Evolutionary conservation across 2,888 invertebrate species (phyloP).

Genomic region (Danaus chrysippus): DNA sequence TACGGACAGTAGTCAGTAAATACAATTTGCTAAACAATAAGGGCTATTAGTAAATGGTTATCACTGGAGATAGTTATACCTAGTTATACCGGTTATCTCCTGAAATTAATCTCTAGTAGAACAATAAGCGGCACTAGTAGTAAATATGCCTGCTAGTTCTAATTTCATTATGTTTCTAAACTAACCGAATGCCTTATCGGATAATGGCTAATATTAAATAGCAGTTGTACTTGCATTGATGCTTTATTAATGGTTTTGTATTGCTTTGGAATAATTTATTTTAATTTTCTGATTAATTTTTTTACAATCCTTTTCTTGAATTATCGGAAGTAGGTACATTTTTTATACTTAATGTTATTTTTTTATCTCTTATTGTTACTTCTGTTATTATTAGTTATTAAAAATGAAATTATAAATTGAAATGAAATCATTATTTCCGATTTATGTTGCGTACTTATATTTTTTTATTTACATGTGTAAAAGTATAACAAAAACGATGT

Average conservation of each 20-base stretch:
- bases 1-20: constrained; percentile 1
- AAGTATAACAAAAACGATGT: too few species aligned
- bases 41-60: constrained; percentile 6
- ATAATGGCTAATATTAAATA: neutral
- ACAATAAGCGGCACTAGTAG: constrained; percentile 16
- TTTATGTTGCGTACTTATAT: too few species aligned
- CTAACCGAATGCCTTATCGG: constrained; percentile 1
- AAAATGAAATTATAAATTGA: too few species aligned
- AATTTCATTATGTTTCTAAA: constrained; percentile 1
- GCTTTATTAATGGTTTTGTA: neutral
- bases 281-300: too few species aligned
- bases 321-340: too few species aligned
- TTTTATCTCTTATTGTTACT: too few species aligned
- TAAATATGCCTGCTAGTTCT: constrained; percentile 4
- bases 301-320: too few species aligned
- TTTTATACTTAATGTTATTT: too few species aligned
- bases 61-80: constrained; percentile 7
- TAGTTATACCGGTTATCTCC: constrained; percentile 16
- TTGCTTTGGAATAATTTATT: neutral
- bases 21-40: constrained; percentile 6
- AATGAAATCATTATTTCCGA: too few species aligned
- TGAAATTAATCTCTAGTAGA: constrained; percentile 19
- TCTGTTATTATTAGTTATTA: too few species aligned
- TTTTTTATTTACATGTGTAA: too few species aligned
- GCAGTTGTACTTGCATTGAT: neutral